Conservation (phyloP, 2,888 invertebrate genomes). For the Tenthredo livida region DNA sequence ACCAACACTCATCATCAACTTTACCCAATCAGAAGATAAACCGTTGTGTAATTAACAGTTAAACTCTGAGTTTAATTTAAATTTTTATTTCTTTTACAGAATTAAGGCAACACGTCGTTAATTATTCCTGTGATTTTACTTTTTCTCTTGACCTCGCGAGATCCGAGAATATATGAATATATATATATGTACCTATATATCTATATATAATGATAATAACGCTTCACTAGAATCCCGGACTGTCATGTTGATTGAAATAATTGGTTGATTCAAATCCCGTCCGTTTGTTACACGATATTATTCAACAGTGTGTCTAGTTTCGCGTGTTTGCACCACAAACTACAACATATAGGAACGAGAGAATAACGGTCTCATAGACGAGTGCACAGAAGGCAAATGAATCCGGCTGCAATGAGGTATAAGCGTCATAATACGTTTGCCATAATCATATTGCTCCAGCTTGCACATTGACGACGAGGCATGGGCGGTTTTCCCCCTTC, state of each 20-base stretch:
- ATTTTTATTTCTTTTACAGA: not conserved
- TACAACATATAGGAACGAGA: conserved; percentile 29
- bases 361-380: conserved; percentile 25
- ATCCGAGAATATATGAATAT: not conserved
- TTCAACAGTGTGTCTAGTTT: conserved; percentile 25
- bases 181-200: not conserved
- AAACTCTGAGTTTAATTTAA: not conserved
- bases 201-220: not conserved
- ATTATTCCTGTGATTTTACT: not conserved
- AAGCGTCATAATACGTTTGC: conserved; percentile 62
- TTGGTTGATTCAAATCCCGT: conserved; percentile 42
- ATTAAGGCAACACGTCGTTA: not conserved
- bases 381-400: conserved; percentile 59
- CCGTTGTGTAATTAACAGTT: not conserved
- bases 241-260: conserved; percentile 41
- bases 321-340: conserved; percentile 25
- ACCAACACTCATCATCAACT: not conserved
- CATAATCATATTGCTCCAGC: conserved; percentile 63
- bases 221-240: not conserved
- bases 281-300: conserved; percentile 25
- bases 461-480: conserved; percentile 44
- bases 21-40: not conserved
- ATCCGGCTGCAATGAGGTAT: conserved; percentile 58
- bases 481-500: not conserved
- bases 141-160: not conserved